A percentile compares a stretch with the other conserved stretches of the same genome.
phyloP scores from a whole-genome alignment of 2,797 vertebrate genomes.

The Oryzias sinensis region DNA sequence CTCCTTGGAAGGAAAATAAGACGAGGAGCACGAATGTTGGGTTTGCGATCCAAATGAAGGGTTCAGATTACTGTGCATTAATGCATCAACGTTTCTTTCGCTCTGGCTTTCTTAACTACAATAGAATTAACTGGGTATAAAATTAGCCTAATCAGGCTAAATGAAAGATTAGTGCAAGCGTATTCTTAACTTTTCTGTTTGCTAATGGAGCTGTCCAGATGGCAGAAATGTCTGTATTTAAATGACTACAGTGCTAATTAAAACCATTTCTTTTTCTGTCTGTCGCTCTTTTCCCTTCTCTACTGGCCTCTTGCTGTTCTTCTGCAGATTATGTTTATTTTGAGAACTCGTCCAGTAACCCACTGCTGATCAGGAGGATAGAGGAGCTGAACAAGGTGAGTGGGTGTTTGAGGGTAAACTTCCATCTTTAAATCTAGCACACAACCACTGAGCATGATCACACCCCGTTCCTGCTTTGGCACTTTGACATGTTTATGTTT shows the following conservation, averaged over 20 bases:
- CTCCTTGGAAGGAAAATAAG: conserved; percentile 22
- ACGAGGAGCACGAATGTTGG: conserved; percentile 51
- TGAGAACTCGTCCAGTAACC: conserved; percentile 86
- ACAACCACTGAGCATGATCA: neutral
- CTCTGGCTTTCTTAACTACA: conserved; percentile 37
- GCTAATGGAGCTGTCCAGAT: conserved; percentile 36
- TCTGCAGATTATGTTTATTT: conserved; percentile 85
- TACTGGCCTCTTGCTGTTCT: conserved; percentile 26
- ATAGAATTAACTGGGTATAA: conserved; percentile 36
- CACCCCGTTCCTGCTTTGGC: neutral
- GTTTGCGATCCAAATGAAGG: conserved; percentile 42
- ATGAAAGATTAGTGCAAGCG: conserved; percentile 37
- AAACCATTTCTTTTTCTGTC: conserved; percentile 13
- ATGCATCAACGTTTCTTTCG: conserved; percentile 26
- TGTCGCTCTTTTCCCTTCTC: conserved; percentile 7
- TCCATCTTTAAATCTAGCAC: conserved; percentile 7
- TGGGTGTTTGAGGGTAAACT: conserved; percentile 13
- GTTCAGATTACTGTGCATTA: conserved; percentile 15
- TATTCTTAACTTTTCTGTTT: conserved; percentile 25
- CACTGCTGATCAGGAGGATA: conserved; percentile 85
- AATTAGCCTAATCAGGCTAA: conserved; percentile 39
- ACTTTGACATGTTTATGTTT: neutral
- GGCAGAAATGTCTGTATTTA: conserved; percentile 35
- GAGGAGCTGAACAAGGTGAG: conserved; percentile 85
- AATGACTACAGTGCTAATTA: conserved; percentile 24